Base-by-base conservation (phyloP, 2,113 vertebrate species). In the Equus quagga region DNA sequence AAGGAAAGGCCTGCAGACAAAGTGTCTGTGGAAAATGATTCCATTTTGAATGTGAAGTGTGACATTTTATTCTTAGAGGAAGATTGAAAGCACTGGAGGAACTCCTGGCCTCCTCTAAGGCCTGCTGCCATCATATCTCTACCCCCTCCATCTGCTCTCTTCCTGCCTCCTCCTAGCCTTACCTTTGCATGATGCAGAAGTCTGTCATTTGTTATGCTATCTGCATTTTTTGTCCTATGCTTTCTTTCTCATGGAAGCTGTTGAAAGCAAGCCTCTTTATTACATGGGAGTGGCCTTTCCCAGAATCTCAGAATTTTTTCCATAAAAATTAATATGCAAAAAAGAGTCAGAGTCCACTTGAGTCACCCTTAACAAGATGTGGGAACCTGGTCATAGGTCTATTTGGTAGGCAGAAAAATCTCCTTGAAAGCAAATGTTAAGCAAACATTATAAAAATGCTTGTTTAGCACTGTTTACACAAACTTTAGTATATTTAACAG, bases 371-470 rank as follows among this genome's bases (percentile, higher is more conserved):
- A 56, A 94, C 72, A 69, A 91, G 81, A 94, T 91, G 54, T 91
- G 76, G 65, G 80, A 88, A 92, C 33, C 65, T 78, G 91, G 69
- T 92, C 60, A 56, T 12, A 49, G 73, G 7, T 72, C 60, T 96
- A 10, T 89, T 91, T 67, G 81, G 79, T 73, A 85, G 69, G 49
- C 76, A 96, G 94, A 80, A 93, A 94, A 96, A 73, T 72, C 60
- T 94, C 60, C 83, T 96, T 79, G 51, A 87, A 93, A 93, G 62
- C 67, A 93, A 93, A 94, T 93, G 76, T 76, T 94, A 94, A 94
- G 18, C 75, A 96, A 97, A 96, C 41, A 60, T 81, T 62, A 85
- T 54, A 17, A 87, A 97, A 97, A 54, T 89, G 84, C 65, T 89
- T 92, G 67, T 81, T 95, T 94, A 69, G 72, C 67, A 79, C 31